These are phyloP conservation scores for Mactromeris polynyma DNA, from an alignment of 2,888 invertebrate genomes.

Conservation along the genomic window DNA sequence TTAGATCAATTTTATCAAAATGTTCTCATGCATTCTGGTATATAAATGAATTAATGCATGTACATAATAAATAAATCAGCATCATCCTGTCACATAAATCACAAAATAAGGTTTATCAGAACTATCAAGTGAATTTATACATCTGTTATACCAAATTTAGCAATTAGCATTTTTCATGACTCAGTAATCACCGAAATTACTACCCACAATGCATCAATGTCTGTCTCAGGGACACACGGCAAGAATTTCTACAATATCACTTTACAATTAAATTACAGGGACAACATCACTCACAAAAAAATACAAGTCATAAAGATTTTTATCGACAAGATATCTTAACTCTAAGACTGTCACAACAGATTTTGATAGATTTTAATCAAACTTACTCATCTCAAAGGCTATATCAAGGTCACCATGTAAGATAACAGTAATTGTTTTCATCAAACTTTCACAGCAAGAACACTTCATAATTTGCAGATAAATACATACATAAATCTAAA, in stretches of 20 bases:
- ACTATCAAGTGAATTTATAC: neutral
- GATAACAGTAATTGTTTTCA: no score
- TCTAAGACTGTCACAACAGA: neutral
- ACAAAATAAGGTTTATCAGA: neutral
- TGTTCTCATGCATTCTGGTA: no score
- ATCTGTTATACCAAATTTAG: neutral
- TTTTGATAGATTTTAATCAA: neutral
- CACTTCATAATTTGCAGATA: no score
- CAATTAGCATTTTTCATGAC: constrained; percentile 1
- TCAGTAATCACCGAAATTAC: neutral
- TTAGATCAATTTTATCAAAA: no score
- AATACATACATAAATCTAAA: no score
- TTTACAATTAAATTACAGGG: neutral
- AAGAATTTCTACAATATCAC: neutral
- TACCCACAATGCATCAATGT: neutral
- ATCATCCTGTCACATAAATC: neutral
- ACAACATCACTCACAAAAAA: neutral
- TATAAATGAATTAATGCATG: no score
- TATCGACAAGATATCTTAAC: neutral
- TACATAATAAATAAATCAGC: no score
- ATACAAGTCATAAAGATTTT: neutral
- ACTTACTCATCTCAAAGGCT: no score
- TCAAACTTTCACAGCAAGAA: no score
- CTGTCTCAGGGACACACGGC: neutral
- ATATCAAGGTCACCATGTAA: no score